These are phyloP conservation scores for Aphis craccivora DNA, from an alignment of 1,140 invertebrate species.

Conservation along the genomic window DNA sequence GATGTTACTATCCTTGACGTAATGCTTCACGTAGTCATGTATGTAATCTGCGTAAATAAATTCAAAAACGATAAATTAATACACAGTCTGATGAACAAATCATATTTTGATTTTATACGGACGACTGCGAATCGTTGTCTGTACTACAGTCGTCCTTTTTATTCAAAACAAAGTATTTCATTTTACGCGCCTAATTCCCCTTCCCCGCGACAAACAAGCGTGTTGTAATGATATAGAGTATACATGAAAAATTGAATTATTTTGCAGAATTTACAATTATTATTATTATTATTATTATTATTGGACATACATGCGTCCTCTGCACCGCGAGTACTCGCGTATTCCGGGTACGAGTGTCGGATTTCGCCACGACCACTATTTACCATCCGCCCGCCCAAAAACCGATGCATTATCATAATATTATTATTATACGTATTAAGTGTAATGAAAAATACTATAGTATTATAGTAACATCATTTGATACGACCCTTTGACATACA, in stretches of 20 bases:
- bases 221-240: not conserved
- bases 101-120: not conserved
- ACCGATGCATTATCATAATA: not conserved
- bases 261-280: conserved; percentile 5
- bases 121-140: not conserved
- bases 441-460: not conserved
- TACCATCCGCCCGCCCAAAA: not conserved
- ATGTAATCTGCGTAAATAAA: conserved; percentile 35
- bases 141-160: not conserved
- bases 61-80: not conserved
- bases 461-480: not conserved
- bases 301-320: not conserved
- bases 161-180: not conserved
- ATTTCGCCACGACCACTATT: not conserved
- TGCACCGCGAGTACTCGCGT: not conserved
- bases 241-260: not conserved
- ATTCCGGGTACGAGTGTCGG: not conserved
- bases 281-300: conserved; percentile 11
- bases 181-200: not conserved
- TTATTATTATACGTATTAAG: not conserved
- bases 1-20: conserved; percentile 27
- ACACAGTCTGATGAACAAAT: not conserved
- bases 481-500: not conserved
- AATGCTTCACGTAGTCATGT: conserved; percentile 46
- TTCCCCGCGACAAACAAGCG: not conserved